Evolutionary conservation across 1,140 invertebrate species (phyloP).

Genomic region (Drosophila ogumai): DNA sequence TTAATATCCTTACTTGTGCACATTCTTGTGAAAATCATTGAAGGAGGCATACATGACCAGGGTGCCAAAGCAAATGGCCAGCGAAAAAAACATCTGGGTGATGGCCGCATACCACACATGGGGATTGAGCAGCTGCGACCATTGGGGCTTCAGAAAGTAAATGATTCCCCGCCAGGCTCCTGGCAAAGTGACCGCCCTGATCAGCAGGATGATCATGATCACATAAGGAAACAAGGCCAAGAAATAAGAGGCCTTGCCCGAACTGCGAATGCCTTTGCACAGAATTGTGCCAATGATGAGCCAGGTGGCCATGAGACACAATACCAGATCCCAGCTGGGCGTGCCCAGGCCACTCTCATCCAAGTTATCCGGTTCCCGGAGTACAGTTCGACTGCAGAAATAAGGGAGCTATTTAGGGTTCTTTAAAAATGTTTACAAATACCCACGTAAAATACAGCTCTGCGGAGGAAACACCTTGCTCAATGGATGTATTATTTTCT

Average conservation of each 20-base stretch:
- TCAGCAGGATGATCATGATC: slow-evolving; percentile 88
- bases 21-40: slow-evolving; percentile 92
- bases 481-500: slow-evolving; percentile 12
- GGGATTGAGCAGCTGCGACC: slow-evolving; percentile 88
- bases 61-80: slow-evolving; percentile 92
- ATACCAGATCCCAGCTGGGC: slow-evolving; percentile 88
- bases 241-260: slow-evolving; percentile 89
- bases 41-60: slow-evolving; percentile 93
- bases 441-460: slow-evolving; percentile 85
- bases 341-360: slow-evolving; percentile 87
- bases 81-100: slow-evolving; percentile 94
- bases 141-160: slow-evolving; percentile 90
- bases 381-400: slow-evolving; percentile 85
- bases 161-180: slow-evolving; percentile 91
- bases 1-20: slow-evolving; percentile 89
- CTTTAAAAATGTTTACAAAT: neutral
- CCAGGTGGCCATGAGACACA: slow-evolving; percentile 90
- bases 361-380: slow-evolving; percentile 87
- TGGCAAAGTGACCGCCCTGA: slow-evolving; percentile 89
- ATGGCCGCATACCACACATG: slow-evolving; percentile 94
- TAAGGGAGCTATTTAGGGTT: rapidly evolving
- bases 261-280: slow-evolving; percentile 87
- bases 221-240: slow-evolving; percentile 91
- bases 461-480: slow-evolving; percentile 74
- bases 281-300: slow-evolving; percentile 89